Conservation (phyloP, 2,113 vertebrate genomes). For the Sebastes fasciatus region DNA sequence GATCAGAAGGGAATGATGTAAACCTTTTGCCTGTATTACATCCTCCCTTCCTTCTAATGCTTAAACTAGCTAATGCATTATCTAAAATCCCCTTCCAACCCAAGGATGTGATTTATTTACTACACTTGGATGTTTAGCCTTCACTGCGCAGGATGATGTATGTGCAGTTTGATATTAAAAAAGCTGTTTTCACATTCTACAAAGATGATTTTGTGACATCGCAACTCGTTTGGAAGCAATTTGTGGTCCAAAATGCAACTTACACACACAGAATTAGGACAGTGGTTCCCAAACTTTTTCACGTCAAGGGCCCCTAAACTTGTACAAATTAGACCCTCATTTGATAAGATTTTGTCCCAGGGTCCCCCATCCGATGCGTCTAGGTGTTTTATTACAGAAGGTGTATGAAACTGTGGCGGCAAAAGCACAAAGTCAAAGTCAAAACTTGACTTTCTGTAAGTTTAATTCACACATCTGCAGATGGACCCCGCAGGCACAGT, state of each 20-base stretch:
- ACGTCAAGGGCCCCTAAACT: too few species aligned
- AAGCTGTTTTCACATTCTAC: not conserved
- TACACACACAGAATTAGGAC: too few species aligned
- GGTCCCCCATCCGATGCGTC: too few species aligned
- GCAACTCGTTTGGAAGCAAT: slow-evolving; percentile 2
- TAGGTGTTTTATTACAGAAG: too few species aligned
- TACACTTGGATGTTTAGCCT: slow-evolving; percentile 22
- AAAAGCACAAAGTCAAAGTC: too few species aligned
- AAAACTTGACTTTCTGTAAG: too few species aligned
- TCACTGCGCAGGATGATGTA: not conserved
- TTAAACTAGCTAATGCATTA: not conserved
- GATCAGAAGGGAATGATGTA: not conserved
- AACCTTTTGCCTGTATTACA: not conserved
- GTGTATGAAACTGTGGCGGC: too few species aligned
- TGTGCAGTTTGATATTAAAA: not conserved
- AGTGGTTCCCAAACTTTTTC: too few species aligned
- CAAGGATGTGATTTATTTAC: not conserved
- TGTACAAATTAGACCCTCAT: too few species aligned
- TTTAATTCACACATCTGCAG: too few species aligned
- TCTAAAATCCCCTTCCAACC: not conserved
- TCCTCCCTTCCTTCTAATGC: not conserved
- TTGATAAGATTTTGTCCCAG: too few species aligned
- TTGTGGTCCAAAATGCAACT: slow-evolving; percentile 3
- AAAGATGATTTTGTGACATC: slow-evolving; percentile 11
- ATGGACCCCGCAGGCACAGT: too few species aligned